phyloP scores from a whole-genome alignment of 2,113 vertebrate species.

The Nannospalax galili region DNA sequence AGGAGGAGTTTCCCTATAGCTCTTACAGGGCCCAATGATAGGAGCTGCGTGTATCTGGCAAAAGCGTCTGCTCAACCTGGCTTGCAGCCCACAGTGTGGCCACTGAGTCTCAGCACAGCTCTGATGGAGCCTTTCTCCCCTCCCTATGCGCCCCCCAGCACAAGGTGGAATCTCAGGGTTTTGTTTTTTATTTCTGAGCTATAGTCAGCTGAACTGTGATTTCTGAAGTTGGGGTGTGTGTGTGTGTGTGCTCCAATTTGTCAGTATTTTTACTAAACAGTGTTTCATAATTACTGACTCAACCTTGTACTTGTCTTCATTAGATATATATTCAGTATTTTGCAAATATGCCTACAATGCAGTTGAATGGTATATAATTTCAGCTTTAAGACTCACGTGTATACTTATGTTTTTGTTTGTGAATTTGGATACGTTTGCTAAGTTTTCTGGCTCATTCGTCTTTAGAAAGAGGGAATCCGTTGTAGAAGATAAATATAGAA shows the following conservation, averaged over 20 bases:
- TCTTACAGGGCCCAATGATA: not conserved
- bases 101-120: not conserved
- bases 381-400: not conserved
- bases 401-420: not conserved
- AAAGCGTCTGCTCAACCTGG: not conserved
- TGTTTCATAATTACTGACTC: not conserved
- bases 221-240: not conserved
- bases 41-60: not conserved
- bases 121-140: not conserved
- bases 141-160: no score
- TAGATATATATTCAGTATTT: not conserved
- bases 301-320: not conserved
- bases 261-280: not conserved
- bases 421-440: not conserved
- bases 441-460: not conserved
- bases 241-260: not conserved
- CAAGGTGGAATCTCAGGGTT: rapidly evolving
- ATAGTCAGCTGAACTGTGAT: not conserved
- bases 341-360: not conserved
- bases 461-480: not conserved
- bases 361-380: not conserved
- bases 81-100: not conserved
- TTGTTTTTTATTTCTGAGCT: not conserved
- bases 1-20: not conserved
- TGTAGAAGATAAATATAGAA: not conserved